phyloP scores from a whole-genome alignment of 2,888 invertebrate species.

The Drosophila putrida region DNA sequence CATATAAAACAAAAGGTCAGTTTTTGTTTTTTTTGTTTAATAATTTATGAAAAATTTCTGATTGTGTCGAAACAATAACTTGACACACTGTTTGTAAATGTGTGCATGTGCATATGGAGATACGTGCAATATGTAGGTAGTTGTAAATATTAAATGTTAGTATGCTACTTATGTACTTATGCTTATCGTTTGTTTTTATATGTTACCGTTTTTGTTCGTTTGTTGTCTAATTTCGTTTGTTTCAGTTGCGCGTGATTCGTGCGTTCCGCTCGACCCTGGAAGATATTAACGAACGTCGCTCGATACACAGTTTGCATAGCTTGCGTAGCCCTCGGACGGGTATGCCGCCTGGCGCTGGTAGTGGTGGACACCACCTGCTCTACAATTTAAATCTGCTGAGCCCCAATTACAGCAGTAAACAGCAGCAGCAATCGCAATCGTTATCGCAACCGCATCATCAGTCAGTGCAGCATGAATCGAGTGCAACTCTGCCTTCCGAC shows the following conservation, averaged over 20 bases:
- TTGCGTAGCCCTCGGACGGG: slow-evolving; percentile 93
- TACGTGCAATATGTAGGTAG: slow-evolving; percentile 7
- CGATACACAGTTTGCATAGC: slow-evolving; percentile 98
- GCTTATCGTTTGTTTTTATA: slow-evolving; percentile 63
- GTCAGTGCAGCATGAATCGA: slow-evolving; percentile 45
- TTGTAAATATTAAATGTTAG: slow-evolving; percentile 36
- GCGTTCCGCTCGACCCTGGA: slow-evolving; percentile 99
- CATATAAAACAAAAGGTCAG: too few species aligned
- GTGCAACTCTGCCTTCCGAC: slow-evolving; percentile 87
- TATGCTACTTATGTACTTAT: slow-evolving; percentile 43
- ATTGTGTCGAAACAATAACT: too few species aligned
- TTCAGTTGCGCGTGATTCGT: slow-evolving; percentile 99
- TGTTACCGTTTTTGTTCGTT: slow-evolving; percentile 80
- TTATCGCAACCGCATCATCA: slow-evolving; percentile 57
- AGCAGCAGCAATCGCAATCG: slow-evolving; percentile 59
- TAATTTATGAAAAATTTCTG: too few species aligned
- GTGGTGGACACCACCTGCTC: slow-evolving; percentile 69
- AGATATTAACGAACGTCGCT: slow-evolving; percentile 99
- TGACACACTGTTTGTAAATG: too few species aligned
- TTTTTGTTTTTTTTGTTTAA: too few species aligned
- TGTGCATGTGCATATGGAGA: not conserved
- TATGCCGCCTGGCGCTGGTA: slow-evolving; percentile 83
- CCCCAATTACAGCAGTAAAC: slow-evolving; percentile 70
- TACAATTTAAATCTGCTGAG: slow-evolving; percentile 82
- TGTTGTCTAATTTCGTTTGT: slow-evolving; percentile 86